Conservation (phyloP, 2,888 invertebrate species). For the Latheticus oryzae region DNA sequence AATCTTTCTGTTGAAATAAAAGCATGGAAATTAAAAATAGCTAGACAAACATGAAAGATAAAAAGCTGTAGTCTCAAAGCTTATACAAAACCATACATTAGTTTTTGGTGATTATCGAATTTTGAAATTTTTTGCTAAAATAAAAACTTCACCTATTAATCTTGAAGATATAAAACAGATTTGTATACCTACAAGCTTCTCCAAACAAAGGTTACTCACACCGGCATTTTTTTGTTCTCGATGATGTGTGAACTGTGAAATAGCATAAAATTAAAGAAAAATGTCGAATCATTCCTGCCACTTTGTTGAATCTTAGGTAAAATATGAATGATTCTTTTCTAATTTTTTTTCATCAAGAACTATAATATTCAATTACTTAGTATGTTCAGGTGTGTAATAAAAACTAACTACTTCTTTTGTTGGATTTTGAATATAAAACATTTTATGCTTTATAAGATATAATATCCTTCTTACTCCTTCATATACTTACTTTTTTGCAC, state of each 20-base stretch:
- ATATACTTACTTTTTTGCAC: conserved; percentile 32
- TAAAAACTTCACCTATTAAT: too few species aligned
- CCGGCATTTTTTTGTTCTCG: conserved; percentile 32
- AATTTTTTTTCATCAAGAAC: conserved; percentile 50
- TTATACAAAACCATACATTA: too few species aligned
- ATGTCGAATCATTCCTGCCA: conserved; percentile 52
- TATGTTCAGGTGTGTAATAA: conserved; percentile 31
- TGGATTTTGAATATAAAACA: conserved; percentile 43
- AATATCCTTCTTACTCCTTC: conserved; percentile 31
- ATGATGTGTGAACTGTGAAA: conserved; percentile 59
- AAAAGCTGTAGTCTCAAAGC: conserved; percentile 47
- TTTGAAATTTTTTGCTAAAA: too few species aligned
- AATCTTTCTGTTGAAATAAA: conserved; percentile 49
- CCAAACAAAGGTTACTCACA: conserved; percentile 43
- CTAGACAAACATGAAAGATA: conserved; percentile 52
- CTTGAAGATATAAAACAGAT: conserved; percentile 26
- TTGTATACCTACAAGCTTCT: conserved; percentile 31
- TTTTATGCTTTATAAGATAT: conserved; percentile 40
- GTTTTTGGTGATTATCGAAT: too few species aligned
- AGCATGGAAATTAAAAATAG: conserved; percentile 56
- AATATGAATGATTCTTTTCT: conserved; percentile 57
- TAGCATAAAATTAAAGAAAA: conserved; percentile 59
- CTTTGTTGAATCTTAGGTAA: conserved; percentile 54
- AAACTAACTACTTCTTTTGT: conserved; percentile 46
- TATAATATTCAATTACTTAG: conserved; percentile 42